Conservation (phyloP, 2,888 invertebrate species). For the Cryptocheilus praepositus region DNA sequence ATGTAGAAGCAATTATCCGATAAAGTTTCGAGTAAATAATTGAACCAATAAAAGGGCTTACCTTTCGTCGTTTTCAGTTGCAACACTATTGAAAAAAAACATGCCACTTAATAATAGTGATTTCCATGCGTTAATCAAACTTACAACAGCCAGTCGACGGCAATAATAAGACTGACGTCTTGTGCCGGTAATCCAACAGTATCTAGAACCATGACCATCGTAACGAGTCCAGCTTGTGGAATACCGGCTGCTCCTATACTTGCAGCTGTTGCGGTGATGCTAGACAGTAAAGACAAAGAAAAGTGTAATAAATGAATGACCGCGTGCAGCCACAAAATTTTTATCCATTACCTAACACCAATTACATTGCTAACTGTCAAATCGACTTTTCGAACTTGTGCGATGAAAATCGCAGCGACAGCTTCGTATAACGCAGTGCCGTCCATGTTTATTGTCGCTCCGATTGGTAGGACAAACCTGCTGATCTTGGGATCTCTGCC, state of each 20-base stretch:
- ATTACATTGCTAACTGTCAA: constrained; percentile 92
- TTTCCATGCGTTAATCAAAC: constrained; percentile 68
- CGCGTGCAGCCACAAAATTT: background rate
- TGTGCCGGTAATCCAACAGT: constrained; percentile 92
- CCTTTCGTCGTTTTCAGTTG: too few species aligned
- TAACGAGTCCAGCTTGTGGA: constrained; percentile 95
- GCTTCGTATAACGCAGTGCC: constrained; percentile 98
- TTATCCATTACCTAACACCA: constrained; percentile 85
- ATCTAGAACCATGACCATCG: constrained; percentile 96
- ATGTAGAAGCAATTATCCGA: too few species aligned
- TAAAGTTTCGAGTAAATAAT: too few species aligned
- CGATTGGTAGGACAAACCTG: constrained; percentile 96
- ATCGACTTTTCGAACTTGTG: constrained; percentile 88
- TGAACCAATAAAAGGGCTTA: too few species aligned
- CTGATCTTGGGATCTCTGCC: constrained; percentile 93
- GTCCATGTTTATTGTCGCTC: constrained; percentile 99
- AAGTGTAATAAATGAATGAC: too few species aligned
- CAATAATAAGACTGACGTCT: constrained; percentile 91
- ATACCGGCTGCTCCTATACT: constrained; percentile 98
- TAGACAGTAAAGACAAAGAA: constrained; percentile 64
- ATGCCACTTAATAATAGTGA: too few species aligned
- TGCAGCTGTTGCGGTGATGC: constrained; percentile 97
- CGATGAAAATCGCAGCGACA: constrained; percentile 97
- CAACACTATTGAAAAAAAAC: too few species aligned
- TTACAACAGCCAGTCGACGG: constrained; percentile 95